Evolutionary conservation across 2,888 invertebrate species (phyloP).

Genomic region (Rhagium mordax): DNA sequence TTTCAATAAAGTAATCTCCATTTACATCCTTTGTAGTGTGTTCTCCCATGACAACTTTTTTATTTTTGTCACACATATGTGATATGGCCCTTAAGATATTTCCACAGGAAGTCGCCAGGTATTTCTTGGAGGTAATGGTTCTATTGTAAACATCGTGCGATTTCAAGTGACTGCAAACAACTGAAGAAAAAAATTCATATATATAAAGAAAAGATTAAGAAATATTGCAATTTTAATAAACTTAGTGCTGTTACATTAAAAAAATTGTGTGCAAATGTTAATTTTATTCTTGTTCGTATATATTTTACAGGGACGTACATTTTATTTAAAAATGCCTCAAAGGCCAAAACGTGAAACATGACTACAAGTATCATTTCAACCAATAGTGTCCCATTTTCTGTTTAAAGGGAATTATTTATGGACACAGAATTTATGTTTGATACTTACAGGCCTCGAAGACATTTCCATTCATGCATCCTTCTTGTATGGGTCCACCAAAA

Average conservation of each 20-base stretch:
- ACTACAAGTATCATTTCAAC: no score
- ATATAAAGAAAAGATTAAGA: no score
- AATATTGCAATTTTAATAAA: not conserved
- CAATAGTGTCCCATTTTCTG: no score
- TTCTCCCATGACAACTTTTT: constrained; percentile 52
- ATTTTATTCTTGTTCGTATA: no score
- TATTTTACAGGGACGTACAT: no score
- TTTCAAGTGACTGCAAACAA: constrained; percentile 53
- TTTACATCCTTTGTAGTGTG: constrained; percentile 37
- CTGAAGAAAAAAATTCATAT: constrained; percentile 47
- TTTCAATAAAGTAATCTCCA: constrained; percentile 45
- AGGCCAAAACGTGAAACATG: no score
- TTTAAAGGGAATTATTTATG: no score
- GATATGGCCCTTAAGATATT: constrained; percentile 43
- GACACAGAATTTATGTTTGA: no score
- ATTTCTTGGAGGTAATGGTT: constrained; percentile 47
- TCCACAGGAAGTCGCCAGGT: constrained; percentile 47
- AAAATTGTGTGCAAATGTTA: no score
- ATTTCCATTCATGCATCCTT: constrained; percentile 49
- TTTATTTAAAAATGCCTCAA: no score
- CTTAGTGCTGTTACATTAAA: no score
- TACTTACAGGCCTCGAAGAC: constrained; percentile 53
- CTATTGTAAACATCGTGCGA: constrained; percentile 49
- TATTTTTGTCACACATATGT: constrained; percentile 46
- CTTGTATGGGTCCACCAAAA: constrained; percentile 53